Base-by-base conservation (phyloP, 1,140 invertebrate genomes). In the Centruroides sculpturatus region DNA sequence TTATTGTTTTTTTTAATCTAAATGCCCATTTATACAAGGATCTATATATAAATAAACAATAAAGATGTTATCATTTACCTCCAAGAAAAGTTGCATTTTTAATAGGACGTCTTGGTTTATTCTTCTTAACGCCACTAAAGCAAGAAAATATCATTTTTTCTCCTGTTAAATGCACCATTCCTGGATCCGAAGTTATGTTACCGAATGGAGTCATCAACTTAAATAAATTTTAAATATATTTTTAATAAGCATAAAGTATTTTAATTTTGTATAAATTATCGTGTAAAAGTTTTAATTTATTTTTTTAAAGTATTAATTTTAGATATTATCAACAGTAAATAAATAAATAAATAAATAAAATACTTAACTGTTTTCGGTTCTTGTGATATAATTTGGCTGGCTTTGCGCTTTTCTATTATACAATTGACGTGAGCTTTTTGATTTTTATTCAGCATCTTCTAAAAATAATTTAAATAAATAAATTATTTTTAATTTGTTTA, bases 61-160 rank as follows among this genome's bases (percentile, higher is more conserved):
- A 41, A 8, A 41, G 41, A 41, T 41, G 8, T 6, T 41, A 41
- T 41, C 41, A 41, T 8, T 41, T 41, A 41, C 41, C 41, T 5
- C 41, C 41, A 41, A 41, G 41, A 41, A 41, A 41, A 23, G 23
- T 23, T 41, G 41, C 41, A 41, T 41, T 41, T 41, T 41, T 41
- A 41, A 41, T 41, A 0, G 41, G 41, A 41, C 41, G 41, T 41
- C 8, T 41, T 5, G 41, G 41, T 41, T 41, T 41, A 41, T 41
- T 41, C 51, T 59, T 59, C 55, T 71, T 70, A 48, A 70, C 66
- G 46, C 71, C 87, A 67, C 85, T 87, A 71, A 89, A 86, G 69
- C 89, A 92, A 67, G 87, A 83, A 69, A 92, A 89, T 8, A 85
- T 84, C 74, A 92, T 85, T 48, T 86, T 81, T 73, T 92, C 89